Evolutionary conservation across 2,888 invertebrate genomes (phyloP).

Genomic region (Tenthredo scrophulariae): DNA sequence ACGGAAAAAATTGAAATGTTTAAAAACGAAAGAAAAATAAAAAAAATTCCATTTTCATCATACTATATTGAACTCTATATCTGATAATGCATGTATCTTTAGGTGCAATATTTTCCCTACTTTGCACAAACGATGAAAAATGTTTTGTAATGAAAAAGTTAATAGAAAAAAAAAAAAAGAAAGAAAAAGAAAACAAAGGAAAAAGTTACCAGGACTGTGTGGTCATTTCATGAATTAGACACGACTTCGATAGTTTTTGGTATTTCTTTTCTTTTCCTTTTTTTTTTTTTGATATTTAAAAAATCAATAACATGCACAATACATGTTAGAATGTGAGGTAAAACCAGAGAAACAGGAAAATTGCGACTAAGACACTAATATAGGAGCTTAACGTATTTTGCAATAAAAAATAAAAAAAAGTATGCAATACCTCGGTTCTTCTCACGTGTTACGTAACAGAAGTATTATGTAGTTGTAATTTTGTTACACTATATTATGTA

Average conservation of each 20-base stretch:
- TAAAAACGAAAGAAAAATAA: background rate
- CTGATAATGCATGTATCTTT: background rate
- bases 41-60: background rate
- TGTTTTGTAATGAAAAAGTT: background rate
- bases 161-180: too few relatives aligned
- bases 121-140: background rate
- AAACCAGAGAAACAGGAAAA: background rate
- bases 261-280: background rate
- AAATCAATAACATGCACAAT: too few relatives aligned
- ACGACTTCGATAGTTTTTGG: background rate
- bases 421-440: background rate
- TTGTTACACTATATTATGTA: background rate
- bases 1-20: background rate
- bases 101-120: background rate
- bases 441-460: background rate
- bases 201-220: too few relatives aligned
- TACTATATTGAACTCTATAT: background rate
- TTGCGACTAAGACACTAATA: background rate
- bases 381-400: background rate
- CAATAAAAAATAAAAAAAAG: background rate
- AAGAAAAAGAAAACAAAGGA: too few relatives aligned
- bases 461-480: background rate
- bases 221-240: too few relatives aligned
- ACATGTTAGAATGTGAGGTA: background rate
- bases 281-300: background rate